Base-by-base conservation (phyloP, 2,797 vertebrate genomes). In the Chelmon rostratus region DNA sequence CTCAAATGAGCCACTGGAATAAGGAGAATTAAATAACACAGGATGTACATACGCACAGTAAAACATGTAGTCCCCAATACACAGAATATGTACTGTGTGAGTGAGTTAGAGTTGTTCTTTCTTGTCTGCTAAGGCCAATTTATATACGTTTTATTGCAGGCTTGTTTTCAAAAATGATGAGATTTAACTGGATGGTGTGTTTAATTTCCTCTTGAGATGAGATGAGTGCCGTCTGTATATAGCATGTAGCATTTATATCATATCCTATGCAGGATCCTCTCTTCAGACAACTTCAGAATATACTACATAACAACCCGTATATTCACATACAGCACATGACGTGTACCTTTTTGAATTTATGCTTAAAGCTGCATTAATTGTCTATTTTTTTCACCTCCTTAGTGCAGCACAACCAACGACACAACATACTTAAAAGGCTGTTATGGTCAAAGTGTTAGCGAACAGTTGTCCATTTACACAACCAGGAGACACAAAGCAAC, bases 1-100 rank as follows among this genome's bases (percentile, higher is more conserved):
- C 58, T 62, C 47, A 71, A 70, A 78, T 83, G 25, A 81, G 50
- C 16, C 12, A 2, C 18, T 33, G 46, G 42, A 69, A 67, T 9
- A 42, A 42, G 13, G 37, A 72, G 25, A 67, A 31, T 42, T 31
- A 25, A 54, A 42, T 50, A 57, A 40, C n/a, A 46, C 4, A 50
- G 23, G 25, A 38, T 57, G 61, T 69, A 16, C 18, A 54, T 38
- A 61, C 23, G 33, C 11, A 19, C 44, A 21, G 68, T 46, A 49
- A 67, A 66, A 75, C 25, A 40, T 15, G 50, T 11, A 46, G 28
- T 16, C 6, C 8, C 19, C 4, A 4, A 1, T 62, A 49, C 18
- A 38, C 0, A 21, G 18, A 28, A 38, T 67, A n/a, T n/a, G n/a
- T n/a, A n/a, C n/a, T n/a, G n/a, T n/a, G n/a, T n/a, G n/a, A n/a